Evolutionary conservation across 2,888 invertebrate species (phyloP).

Genomic region (Ornithoptera priamus): DNA sequence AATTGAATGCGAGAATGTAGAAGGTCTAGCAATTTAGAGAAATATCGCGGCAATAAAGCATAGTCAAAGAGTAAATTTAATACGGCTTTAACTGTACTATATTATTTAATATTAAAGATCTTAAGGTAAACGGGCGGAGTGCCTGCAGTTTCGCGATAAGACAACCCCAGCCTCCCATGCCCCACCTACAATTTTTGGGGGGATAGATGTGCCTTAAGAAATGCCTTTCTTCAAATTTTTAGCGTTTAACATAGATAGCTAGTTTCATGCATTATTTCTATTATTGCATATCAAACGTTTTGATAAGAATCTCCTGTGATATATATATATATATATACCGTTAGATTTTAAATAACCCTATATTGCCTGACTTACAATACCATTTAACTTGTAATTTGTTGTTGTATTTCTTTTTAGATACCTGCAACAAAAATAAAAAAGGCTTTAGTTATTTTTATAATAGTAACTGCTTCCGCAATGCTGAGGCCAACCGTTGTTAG

Average conservation of each 20-base stretch:
- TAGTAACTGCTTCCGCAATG: too few relatives aligned
- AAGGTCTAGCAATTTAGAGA: slow-evolving; percentile 33
- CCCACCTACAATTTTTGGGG: slow-evolving; percentile 54
- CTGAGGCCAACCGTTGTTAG: too few relatives aligned
- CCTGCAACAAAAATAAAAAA: slow-evolving; percentile 26
- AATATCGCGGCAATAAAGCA: slow-evolving; percentile 54
- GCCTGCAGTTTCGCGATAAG: slow-evolving; percentile 80
- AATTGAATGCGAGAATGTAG: slow-evolving; percentile 14
- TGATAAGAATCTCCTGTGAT: slow-evolving; percentile 62
- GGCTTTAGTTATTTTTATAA: background rate
- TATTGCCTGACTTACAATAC: slow-evolving; percentile 13
- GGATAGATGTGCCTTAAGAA: slow-evolving; percentile 70
- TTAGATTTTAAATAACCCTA: slow-evolving; percentile 41
- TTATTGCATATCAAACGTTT: slow-evolving; percentile 76
- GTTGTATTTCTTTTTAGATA: slow-evolving; percentile 12
- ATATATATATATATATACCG: slow-evolving; percentile 39
- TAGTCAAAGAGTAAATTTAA: slow-evolving; percentile 55
- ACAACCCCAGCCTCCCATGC: slow-evolving; percentile 51
- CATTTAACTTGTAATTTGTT: slow-evolving; percentile 5
- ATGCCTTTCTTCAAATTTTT: slow-evolving; percentile 78
- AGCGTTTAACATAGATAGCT: slow-evolving; percentile 78
- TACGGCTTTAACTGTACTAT: slow-evolving; percentile 71
- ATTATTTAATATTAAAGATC: slow-evolving; percentile 80
- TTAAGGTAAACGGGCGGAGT: slow-evolving; percentile 76
- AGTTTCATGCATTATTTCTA: slow-evolving; percentile 76